phyloP scores from a whole-genome alignment of 2,888 invertebrate genomes.

The Stenodera caucasica region DNA sequence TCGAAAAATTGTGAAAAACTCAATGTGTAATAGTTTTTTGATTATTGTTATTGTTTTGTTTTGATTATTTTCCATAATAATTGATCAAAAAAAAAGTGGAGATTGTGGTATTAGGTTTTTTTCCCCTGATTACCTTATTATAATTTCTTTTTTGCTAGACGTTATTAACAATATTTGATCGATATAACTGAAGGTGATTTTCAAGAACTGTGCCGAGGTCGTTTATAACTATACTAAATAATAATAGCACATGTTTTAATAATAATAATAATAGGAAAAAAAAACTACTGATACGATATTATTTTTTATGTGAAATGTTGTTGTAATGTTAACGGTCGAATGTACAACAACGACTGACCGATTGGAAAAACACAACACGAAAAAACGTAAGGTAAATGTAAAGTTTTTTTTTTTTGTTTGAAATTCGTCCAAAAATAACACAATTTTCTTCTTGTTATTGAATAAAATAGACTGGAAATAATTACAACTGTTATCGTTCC shows the following conservation, averaged over 20 bases:
- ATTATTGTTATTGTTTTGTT: too few species aligned
- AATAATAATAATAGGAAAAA: background rate
- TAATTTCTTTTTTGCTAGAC: background rate
- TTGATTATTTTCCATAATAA: too few species aligned
- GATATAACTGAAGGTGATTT: background rate
- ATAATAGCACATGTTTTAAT: background rate
- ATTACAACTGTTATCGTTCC: too few species aligned
- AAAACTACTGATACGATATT: too few species aligned
- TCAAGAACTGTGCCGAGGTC: background rate
- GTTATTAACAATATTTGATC: background rate
- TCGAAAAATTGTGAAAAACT: background rate
- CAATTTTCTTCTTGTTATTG: background rate
- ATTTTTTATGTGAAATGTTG: conserved; percentile 7
- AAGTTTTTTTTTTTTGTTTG: too few species aligned
- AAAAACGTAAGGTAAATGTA: conserved; percentile 36
- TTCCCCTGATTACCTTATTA: background rate
- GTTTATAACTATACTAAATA: background rate
- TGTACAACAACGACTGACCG: conserved; percentile 24
- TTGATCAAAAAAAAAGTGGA: too few species aligned
- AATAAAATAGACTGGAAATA: too few species aligned
- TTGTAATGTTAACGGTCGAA: conserved; percentile 26
- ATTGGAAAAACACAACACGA: conserved; percentile 37
- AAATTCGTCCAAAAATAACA: too few species aligned
- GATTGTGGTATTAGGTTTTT: background rate
- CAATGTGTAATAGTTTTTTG: too few species aligned